Percentiles rank a stretch among this genome's conserved stretches.
These are phyloP conservation scores for Volucella zonaria DNA, from an alignment of 2,888 invertebrate genomes.

Conservation along the genomic window DNA sequence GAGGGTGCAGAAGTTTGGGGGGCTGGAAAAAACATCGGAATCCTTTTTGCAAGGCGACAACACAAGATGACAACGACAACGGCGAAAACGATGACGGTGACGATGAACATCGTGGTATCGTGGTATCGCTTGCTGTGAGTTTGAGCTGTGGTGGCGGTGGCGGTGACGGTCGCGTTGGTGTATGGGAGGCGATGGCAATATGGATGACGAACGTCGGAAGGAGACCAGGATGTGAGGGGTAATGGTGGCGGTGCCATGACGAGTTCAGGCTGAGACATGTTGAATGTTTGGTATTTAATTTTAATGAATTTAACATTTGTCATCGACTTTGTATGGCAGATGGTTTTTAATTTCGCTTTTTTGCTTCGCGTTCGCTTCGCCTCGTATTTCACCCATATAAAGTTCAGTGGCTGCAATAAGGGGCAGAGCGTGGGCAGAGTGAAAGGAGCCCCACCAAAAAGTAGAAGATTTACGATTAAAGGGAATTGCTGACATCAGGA, in stretches of 20 bases:
- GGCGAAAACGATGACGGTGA: constrained; percentile 21
- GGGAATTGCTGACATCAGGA: constrained; percentile 56
- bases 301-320: constrained; percentile 73
- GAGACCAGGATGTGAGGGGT: not conserved
- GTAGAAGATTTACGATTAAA: constrained; percentile 60
- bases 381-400: constrained; percentile 31
- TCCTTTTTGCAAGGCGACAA: constrained; percentile 61
- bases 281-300: constrained; percentile 71
- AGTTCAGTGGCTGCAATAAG: constrained; percentile 11
- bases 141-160: constrained; percentile 17
- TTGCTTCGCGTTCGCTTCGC: constrained; percentile 8
- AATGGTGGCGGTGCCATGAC: constrained; percentile 32
- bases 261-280: constrained; percentile 60
- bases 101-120: constrained; percentile 33
- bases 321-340: constrained; percentile 69
- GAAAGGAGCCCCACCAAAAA: not conserved
- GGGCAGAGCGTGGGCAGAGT: not conserved
- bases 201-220: not conserved
- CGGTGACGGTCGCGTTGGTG: too few species aligned
- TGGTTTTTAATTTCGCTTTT: constrained; percentile 65
- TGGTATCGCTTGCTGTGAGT: constrained; percentile 30
- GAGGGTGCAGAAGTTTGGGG: not conserved
- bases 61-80: constrained; percentile 13
- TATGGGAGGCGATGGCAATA: constrained; percentile 24
- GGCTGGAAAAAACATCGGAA: constrained; percentile 54